A percentile compares a stretch with the other conserved stretches of the same genome.
These are phyloP conservation scores for Scotopteryx bipunctaria DNA, from an alignment of 2,888 invertebrate species.

Conservation along the genomic window DNA sequence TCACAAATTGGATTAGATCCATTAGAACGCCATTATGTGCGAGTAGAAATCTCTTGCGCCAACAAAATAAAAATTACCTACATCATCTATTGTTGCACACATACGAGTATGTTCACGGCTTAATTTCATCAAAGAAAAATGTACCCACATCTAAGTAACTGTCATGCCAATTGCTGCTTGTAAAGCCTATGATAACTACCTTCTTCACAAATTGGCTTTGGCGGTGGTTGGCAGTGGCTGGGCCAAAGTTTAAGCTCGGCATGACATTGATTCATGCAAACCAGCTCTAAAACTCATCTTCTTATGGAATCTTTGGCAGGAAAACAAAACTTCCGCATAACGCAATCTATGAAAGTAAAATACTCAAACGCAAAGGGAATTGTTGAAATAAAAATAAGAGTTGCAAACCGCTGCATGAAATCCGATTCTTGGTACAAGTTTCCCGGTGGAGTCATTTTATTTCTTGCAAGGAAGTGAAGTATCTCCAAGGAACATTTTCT, in stretches of 20 bases:
- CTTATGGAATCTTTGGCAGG: slow-evolving; percentile 44
- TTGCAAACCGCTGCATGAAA: slow-evolving; percentile 45
- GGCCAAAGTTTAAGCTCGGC: too few species aligned
- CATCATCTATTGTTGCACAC: too few species aligned
- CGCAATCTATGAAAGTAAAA: slow-evolving; percentile 28
- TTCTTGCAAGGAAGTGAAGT: slow-evolving; percentile 39
- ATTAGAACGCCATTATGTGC: slow-evolving; percentile 28
- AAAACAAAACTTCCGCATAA: slow-evolving; percentile 40
- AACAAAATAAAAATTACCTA: slow-evolving; percentile 17
- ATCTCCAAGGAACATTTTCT: slow-evolving; percentile 29
- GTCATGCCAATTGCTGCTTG: too few species aligned
- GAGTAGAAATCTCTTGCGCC: slow-evolving; percentile 9
- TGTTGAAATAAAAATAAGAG: slow-evolving; percentile 26
- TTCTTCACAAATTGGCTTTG: too few species aligned
- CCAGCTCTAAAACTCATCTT: slow-evolving; percentile 30
- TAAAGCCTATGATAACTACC: too few species aligned
- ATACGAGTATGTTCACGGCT: too few species aligned
- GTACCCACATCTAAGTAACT: too few species aligned
- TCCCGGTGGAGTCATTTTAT: slow-evolving; percentile 43
- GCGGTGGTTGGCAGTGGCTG: too few species aligned
- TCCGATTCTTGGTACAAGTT: slow-evolving; percentile 48
- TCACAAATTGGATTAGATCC: slow-evolving; percentile 25
- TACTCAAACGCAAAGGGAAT: slow-evolving; percentile 15
- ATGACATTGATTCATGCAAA: slow-evolving; percentile 29
- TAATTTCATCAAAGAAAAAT: too few species aligned